Evolutionary conservation across 2,797 vertebrate genomes (phyloP).

Genomic region (Leontocebus nigricollis): DNA sequence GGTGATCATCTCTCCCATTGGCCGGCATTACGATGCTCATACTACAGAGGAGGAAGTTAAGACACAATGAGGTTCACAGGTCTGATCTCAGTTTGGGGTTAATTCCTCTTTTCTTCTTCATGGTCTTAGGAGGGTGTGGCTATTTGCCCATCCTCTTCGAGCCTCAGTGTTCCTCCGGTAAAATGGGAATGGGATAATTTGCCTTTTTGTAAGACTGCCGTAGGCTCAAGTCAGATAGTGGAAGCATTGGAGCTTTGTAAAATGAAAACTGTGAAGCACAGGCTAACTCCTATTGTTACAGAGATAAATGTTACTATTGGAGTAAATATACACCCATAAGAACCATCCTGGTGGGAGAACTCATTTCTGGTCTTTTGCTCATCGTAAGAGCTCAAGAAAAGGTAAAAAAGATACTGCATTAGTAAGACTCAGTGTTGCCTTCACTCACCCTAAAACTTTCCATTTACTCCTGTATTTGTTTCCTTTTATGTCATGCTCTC

Average conservation of each 20-base stretch:
- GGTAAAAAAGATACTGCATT: not conserved
- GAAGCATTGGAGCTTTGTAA: not conserved
- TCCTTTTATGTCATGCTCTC: fast-evolving
- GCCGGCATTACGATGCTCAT: fast-evolving
- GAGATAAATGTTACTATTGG: not conserved
- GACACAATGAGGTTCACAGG: fast-evolving
- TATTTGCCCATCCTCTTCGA: too few relatives aligned
- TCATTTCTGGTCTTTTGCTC: not conserved
- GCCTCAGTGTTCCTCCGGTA: not conserved
- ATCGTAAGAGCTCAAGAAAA: not conserved
- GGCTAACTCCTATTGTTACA: not conserved
- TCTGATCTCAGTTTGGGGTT: not conserved
- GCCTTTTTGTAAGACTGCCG: not conserved
- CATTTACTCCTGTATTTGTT: fast-evolving
- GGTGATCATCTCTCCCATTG: not conserved
- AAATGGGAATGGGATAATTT: too few relatives aligned
- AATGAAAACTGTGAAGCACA: not conserved
- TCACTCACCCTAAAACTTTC: not conserved
- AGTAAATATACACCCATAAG: too few relatives aligned
- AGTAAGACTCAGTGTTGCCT: not conserved
- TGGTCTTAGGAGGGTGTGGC: too few relatives aligned
- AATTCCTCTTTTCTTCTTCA: not conserved
- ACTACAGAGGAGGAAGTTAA: not conserved
- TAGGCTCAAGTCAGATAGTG: fast-evolving
- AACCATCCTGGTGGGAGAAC: too few relatives aligned